These are phyloP conservation scores for Colletes collaris DNA, from an alignment of 2,888 invertebrate species.

Conservation along the genomic window DNA sequence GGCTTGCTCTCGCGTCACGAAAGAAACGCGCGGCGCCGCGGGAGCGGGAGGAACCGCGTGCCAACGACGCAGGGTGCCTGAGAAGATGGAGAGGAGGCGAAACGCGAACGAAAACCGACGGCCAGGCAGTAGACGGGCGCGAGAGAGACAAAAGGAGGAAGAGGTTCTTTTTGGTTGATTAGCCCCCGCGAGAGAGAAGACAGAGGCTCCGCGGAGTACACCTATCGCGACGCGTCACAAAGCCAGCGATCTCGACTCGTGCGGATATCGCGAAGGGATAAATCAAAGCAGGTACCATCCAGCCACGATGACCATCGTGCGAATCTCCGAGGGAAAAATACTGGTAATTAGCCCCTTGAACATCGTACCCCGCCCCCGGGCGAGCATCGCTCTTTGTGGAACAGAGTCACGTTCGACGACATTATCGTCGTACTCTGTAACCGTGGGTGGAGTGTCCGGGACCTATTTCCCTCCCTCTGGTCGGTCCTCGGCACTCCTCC, in stretches of 20 bases:
- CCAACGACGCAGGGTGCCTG: neutral
- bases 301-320: constrained; percentile 75
- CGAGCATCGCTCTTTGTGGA: constrained; percentile 24
- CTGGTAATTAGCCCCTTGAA: constrained; percentile 74
- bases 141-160: constrained; percentile 42
- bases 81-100: constrained; percentile 13
- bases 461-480: constrained; percentile 56
- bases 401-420: constrained; percentile 61
- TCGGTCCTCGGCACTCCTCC: constrained; percentile 14
- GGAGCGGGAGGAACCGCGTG: constrained; percentile 30
- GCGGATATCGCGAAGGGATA: constrained; percentile 50
- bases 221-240: constrained; percentile 60
- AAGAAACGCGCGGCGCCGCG: constrained; percentile 44
- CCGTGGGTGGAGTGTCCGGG: constrained; percentile 53
- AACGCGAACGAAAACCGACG: constrained; percentile 28
- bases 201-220: constrained; percentile 25
- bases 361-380: neutral
- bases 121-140: constrained; percentile 3
- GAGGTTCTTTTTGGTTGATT: constrained; percentile 76
- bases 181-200: constrained; percentile 62
- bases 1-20: constrained; percentile 52
- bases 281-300: constrained; percentile 75
- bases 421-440: constrained; percentile 59
- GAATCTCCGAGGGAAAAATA: constrained; percentile 64
- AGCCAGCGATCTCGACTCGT: constrained; percentile 45